phyloP scores from a whole-genome alignment of 2,113 vertebrate genomes.

The Desmodus rotundus region DNA sequence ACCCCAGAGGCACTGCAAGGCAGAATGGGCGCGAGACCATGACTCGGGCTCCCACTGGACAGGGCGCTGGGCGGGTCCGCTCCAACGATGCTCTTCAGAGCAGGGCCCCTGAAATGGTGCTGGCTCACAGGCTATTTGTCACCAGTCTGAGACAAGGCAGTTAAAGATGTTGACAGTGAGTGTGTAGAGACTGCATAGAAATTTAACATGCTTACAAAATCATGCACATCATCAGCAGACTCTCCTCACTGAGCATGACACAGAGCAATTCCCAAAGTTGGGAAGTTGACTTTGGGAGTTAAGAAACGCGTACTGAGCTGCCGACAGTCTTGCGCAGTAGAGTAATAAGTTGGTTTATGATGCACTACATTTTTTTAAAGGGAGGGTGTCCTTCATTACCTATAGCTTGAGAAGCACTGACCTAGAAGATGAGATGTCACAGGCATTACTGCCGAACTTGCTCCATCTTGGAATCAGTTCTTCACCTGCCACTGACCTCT shows the following conservation, averaged over 20 bases:
- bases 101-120: background rate
- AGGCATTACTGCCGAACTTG: background rate
- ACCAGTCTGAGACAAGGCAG: background rate
- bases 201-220: background rate
- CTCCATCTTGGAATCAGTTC: background rate
- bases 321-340: background rate
- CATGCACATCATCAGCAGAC: background rate
- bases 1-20: background rate
- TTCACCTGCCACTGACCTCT: background rate
- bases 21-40: background rate
- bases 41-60: background rate
- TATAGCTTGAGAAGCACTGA: background rate
- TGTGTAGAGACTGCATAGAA: background rate
- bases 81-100: background rate
- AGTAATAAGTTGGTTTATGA: background rate
- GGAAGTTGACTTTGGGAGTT: background rate
- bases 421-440: background rate
- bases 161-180: background rate
- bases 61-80: background rate
- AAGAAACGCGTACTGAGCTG: background rate
- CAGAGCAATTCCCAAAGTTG: too few relatives aligned
- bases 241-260: background rate
- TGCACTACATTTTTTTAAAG: background rate
- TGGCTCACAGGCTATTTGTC: background rate
- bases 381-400: background rate